A percentile compares a stretch with the other conserved stretches of the same genome.
phyloP scores from a whole-genome alignment of 2,888 invertebrate genomes.

The Agrenia bidenticulata region DNA sequence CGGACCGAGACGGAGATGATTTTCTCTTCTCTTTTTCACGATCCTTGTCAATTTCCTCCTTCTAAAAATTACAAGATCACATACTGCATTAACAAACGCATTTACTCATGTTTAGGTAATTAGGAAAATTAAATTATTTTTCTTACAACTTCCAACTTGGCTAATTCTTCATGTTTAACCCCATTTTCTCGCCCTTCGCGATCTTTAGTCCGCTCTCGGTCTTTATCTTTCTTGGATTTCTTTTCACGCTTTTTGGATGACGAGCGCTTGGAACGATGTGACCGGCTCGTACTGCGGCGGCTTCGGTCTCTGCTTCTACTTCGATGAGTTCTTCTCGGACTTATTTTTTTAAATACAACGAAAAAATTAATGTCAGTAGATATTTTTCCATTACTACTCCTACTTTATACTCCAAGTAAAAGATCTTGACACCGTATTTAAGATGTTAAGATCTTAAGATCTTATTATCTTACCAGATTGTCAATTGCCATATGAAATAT shows the following conservation, averaged over 20 bases:
- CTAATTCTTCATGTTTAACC: constrained; percentile 19
- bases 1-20: background rate
- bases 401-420: too few species aligned
- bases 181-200: constrained; percentile 28
- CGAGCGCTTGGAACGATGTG: constrained; percentile 66
- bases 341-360: too few species aligned
- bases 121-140: background rate
- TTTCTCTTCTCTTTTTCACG: constrained; percentile 12
- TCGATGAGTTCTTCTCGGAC: constrained; percentile 19
- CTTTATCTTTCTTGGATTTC: constrained; percentile 44
- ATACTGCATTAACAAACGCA: background rate
- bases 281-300: constrained; percentile 56
- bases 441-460: too few species aligned
- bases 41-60: constrained; percentile 1
- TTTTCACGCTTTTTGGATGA: constrained; percentile 60
- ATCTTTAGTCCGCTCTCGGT: constrained; percentile 44
- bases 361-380: too few species aligned
- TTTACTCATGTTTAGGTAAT: background rate
- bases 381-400: too few species aligned
- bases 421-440: too few species aligned
- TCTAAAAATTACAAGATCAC: constrained; percentile 1
- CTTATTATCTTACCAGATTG: too few species aligned
- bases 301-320: constrained; percentile 25
- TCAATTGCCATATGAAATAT: too few species aligned
- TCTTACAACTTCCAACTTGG: constrained; percentile 2